Conservation (phyloP, 2,888 invertebrate genomes). For the Pollenia angustigena region DNA sequence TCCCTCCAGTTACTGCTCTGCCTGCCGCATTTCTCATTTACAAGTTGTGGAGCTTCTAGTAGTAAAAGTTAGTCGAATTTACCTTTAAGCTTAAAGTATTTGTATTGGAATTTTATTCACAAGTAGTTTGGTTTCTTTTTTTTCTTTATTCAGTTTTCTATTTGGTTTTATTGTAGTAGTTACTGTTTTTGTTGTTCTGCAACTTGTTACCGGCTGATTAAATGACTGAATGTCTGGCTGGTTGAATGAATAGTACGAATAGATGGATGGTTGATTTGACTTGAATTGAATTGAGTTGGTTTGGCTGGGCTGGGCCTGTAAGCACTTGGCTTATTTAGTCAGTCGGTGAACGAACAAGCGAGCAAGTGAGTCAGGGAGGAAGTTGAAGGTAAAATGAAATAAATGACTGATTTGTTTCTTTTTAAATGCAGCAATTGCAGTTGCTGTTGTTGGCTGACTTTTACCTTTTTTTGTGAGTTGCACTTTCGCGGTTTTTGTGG, state of each 20-base stretch:
- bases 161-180: conserved; percentile 8
- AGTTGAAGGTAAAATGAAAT: conserved; percentile 26
- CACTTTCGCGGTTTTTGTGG: conserved; percentile 46
- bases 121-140: not conserved
- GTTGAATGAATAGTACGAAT: conserved; percentile 13
- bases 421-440: conserved; percentile 35
- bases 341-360: not conserved
- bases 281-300: conserved; percentile 51
- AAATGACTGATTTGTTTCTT: conserved; percentile 60
- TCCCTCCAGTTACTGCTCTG: too few species aligned
- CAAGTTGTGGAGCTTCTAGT: not conserved
- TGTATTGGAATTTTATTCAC: conserved; percentile 27
- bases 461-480: conserved; percentile 6
- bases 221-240: conserved; percentile 68
- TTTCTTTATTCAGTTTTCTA: not conserved
- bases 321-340: conserved; percentile 39
- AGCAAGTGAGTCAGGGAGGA: not conserved
- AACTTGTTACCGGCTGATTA: conserved; percentile 70
- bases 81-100: conserved; percentile 65
- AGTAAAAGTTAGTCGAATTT: conserved; percentile 25
- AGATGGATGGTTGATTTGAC: conserved; percentile 42
- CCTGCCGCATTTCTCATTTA: not conserved
- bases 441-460: conserved; percentile 27
- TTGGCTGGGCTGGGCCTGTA: conserved; percentile 9
- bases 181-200: conserved; percentile 47